Evolutionary conservation across 2,888 invertebrate species (phyloP).

Genomic region (Nemapogon koenigi): DNA sequence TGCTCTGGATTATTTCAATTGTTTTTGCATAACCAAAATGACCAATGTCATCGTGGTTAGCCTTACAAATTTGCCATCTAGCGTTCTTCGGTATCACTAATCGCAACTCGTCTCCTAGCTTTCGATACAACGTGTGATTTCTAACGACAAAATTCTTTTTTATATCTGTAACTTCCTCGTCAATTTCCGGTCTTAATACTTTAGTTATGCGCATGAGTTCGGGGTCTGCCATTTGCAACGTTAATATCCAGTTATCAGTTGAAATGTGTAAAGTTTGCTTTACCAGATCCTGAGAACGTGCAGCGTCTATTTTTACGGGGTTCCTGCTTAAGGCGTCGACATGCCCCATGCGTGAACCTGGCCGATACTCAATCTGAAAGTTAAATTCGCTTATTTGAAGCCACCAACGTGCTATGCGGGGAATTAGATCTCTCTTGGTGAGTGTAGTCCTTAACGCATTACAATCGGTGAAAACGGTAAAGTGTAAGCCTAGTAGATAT

Average conservation of each 20-base stretch:
- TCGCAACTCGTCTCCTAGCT: conserved; percentile 15
- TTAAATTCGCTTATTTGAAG: conserved; percentile 5
- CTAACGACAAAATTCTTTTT: conserved; percentile 12
- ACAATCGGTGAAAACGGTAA: conserved; percentile 6
- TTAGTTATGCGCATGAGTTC: too few relatives aligned
- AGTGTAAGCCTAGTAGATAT: conserved; percentile 20
- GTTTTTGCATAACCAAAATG: conserved; percentile 19
- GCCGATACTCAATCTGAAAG: conserved; percentile 3
- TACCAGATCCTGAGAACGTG: too few relatives aligned
- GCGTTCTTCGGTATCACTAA: conserved; percentile 19
- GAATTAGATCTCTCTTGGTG: too few relatives aligned
- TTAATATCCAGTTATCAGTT: too few relatives aligned
- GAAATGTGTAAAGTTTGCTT: too few relatives aligned
- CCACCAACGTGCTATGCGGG: conserved; percentile 8
- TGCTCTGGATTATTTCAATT: conserved; percentile 7
- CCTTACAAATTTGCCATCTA: conserved; percentile 17
- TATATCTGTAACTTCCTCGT: too few relatives aligned
- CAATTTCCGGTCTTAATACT: too few relatives aligned
- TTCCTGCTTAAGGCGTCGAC: conserved; percentile 7
- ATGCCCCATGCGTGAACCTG: conserved; percentile 5
- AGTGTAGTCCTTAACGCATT: conserved; percentile 1
- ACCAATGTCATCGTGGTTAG: conserved; percentile 19
- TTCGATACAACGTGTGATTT: conserved; percentile 12
- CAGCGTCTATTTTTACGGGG: not conserved
- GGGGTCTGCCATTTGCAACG: too few relatives aligned